Percentiles rank a stretch among this genome's conserved stretches.
These are phyloP conservation scores for Chaetogeoica ovagalla DNA, from an alignment of 2,888 invertebrate species.

Conservation along the genomic window DNA sequence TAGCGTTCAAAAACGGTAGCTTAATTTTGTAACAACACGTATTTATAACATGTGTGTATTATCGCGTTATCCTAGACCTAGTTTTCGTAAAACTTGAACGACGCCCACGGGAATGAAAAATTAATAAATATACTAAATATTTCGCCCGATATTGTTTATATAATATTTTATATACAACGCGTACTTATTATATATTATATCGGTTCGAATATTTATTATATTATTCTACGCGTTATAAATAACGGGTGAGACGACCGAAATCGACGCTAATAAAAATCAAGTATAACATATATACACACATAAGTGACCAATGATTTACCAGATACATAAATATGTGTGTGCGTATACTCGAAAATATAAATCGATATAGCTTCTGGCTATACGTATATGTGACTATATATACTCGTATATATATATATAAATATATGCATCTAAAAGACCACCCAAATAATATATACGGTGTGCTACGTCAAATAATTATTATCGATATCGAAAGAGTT, in stretches of 20 bases:
- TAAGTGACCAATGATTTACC: no score
- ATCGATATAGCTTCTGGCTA: constrained; percentile 15
- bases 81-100: constrained; percentile 16
- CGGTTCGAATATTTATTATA: not conserved
- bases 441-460: no score
- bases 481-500: no score
- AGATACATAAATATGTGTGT: no score
- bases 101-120: constrained; percentile 14
- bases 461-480: no score
- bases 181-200: not conserved
- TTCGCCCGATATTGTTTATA: not conserved
- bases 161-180: no score
- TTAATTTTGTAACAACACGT: not conserved
- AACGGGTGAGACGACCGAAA: not conserved
- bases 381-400: no score
- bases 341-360: not conserved
- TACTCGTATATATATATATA: no score
- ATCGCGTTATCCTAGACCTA: not conserved
- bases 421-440: no score
- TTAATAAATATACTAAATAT: not conserved
- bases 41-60: not conserved
- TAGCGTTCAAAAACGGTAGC: not conserved
- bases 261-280: constrained; percentile 13
- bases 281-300: not conserved
- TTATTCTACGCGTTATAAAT: not conserved